Evolutionary conservation across 1,140 invertebrate species (phyloP), one percentile per base, ranked within the genome.

Genomic region (Myzus persicae): DNA sequence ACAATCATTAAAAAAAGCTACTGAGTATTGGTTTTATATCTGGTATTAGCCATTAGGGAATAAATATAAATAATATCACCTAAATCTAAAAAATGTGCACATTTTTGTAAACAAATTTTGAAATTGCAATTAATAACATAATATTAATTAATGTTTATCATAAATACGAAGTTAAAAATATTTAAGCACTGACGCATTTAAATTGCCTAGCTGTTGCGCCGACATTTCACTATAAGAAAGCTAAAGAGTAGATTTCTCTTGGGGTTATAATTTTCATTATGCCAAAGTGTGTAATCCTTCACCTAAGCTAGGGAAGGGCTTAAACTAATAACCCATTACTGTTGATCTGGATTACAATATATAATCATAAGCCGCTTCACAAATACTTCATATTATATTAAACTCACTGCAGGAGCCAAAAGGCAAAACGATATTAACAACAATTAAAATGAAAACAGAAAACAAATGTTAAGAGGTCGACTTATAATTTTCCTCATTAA

Each of bases 141-240:
- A n/a, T 76, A 38, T 81, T 81, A n/a, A n/a, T n/a, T 5, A 81
- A 36, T n/a, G n/a, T 81, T 20, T 5, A 81, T 6, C 7, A 22
- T 38, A 24, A 81, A 82, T 82, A 82, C 76, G 36, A 38, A 0
- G 46, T 44, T 38, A 59, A n/a, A 18, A n/a, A 48, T 48, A 40
- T 6, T 36, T 84, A 1, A 48, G 22, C 91, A 54, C 9, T 6
- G 14, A 20, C 1, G 91, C 42, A 54, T 85, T 54, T 1, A 67
- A 85, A 85, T 93, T 93, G 91, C 81, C 46, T 93, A 93, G 24
- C 24, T 42, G 20, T 48, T 93, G 26, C 46, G 91, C 91, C 91
- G 91, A 89, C 48, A n/a, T 54, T 11, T 88, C 6, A n/a, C 36
- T 24, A 5, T 22, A 88, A 88, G 44, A 51, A 24, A 48, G 6